Conservation (phyloP, 2,113 vertebrate species). For the Aegithalos caudatus region DNA sequence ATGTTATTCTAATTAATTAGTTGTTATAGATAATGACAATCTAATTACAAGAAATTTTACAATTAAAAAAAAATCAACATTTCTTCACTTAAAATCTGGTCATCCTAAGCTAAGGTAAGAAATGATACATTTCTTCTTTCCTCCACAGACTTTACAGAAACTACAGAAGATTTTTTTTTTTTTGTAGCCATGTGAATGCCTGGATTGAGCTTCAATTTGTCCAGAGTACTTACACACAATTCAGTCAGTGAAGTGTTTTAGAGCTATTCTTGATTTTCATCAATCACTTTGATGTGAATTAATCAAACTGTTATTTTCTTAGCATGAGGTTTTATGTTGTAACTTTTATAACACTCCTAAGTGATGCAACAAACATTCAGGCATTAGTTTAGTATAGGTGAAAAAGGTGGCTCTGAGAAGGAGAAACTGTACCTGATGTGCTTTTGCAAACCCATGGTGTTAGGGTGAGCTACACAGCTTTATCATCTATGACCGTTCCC, state of each 20-base stretch:
- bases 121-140: background rate
- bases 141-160: background rate
- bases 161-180: background rate
- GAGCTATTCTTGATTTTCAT: background rate
- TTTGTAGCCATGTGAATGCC: background rate
- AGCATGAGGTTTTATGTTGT: background rate
- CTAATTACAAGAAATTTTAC: constrained; percentile 2
- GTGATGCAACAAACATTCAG: background rate
- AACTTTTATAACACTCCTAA: background rate
- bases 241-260: background rate
- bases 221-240: background rate
- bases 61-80: background rate
- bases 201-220: background rate
- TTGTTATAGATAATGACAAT: constrained; percentile 1
- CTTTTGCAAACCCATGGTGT: background rate
- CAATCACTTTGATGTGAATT: background rate
- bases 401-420: background rate
- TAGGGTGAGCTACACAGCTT: background rate
- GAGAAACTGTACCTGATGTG: background rate
- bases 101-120: background rate
- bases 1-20: constrained; percentile 7
- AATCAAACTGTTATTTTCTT: background rate
- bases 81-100: background rate
- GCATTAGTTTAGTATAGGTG: background rate
- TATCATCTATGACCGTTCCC: background rate